Evolutionary conservation across 2,888 invertebrate species (phyloP).

Genomic region (Hipparchia sbordonii): DNA sequence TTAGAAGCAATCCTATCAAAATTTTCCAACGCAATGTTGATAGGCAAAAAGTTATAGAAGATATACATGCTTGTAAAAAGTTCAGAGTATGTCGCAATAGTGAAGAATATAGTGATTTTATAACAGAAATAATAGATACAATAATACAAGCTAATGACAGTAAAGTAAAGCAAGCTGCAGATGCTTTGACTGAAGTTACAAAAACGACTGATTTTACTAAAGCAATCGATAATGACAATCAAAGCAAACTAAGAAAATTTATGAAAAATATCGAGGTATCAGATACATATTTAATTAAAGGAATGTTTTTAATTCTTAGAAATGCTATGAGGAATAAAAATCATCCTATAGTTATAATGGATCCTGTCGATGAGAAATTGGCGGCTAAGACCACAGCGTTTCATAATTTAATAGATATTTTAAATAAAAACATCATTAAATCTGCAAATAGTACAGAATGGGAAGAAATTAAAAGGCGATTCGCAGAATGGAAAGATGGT

Average conservation of each 20-base stretch:
- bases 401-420: slow-evolving; percentile 48
- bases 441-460: slow-evolving; percentile 46
- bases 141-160: slow-evolving; percentile 44
- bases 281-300: slow-evolving; percentile 30
- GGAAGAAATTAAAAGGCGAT: slow-evolving; percentile 42
- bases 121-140: slow-evolving; percentile 44
- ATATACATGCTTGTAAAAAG: slow-evolving; percentile 50
- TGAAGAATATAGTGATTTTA: slow-evolving; percentile 46
- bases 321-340: slow-evolving; percentile 48
- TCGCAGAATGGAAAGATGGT: slow-evolving; percentile 44
- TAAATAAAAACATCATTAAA: slow-evolving; percentile 45
- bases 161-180: slow-evolving; percentile 46
- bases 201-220: slow-evolving; percentile 44
- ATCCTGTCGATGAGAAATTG: slow-evolving; percentile 29
- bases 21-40: slow-evolving; percentile 48
- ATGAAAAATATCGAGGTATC: slow-evolving; percentile 37
- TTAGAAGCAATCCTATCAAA: slow-evolving; percentile 34
- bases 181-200: slow-evolving; percentile 51
- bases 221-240: slow-evolving; percentile 38
- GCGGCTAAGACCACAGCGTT: slow-evolving; percentile 48
- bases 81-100: slow-evolving; percentile 51
- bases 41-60: slow-evolving; percentile 46
- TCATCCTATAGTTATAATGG: slow-evolving; percentile 44
- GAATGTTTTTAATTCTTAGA: slow-evolving; percentile 42
- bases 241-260: slow-evolving; percentile 34